Evolutionary conservation across 2,113 vertebrate species (phyloP).

Genomic region (Indicator indicator): DNA sequence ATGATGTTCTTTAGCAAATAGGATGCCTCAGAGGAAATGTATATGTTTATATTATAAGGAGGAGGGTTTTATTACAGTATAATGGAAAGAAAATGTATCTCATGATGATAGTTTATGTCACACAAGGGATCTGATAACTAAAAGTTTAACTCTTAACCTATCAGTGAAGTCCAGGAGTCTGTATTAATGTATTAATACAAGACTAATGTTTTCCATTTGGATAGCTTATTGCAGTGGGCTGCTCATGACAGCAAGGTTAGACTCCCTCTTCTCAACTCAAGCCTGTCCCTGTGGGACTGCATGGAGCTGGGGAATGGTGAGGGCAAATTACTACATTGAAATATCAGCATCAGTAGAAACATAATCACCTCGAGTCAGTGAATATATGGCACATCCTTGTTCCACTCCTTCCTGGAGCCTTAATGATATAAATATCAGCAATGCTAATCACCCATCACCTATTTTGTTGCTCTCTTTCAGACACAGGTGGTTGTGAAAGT

Average conservation of each 20-base stretch:
- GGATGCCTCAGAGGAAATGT: conserved; percentile 72
- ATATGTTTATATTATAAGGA: conserved; percentile 75
- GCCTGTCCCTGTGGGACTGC: not conserved
- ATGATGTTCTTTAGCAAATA: conserved; percentile 74
- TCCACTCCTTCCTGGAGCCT: not conserved
- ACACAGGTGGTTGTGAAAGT: not conserved
- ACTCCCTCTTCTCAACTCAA: not conserved
- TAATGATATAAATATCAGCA: conserved; percentile 2
- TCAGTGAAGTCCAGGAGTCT: conserved; percentile 27
- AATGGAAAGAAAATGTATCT: conserved; percentile 76
- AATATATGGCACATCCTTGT: not conserved
- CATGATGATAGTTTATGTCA: conserved; percentile 73
- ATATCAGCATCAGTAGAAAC: not conserved
- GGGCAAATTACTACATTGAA: not conserved
- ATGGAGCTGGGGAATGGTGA: not conserved
- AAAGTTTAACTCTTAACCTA: conserved; percentile 69
- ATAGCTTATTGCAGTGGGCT: not conserved
- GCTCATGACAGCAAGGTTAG: not conserved
- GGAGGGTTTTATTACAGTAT: conserved; percentile 71
- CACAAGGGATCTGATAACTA: conserved; percentile 66
- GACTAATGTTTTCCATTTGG: not conserved
- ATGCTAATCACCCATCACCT: not conserved
- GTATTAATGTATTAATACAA: not conserved
- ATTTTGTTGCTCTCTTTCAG: not conserved
- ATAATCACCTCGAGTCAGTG: not conserved